These are phyloP conservation scores for Protomyctophum bolini DNA, from an alignment of 2,113 vertebrate species.

Conservation along the genomic window DNA sequence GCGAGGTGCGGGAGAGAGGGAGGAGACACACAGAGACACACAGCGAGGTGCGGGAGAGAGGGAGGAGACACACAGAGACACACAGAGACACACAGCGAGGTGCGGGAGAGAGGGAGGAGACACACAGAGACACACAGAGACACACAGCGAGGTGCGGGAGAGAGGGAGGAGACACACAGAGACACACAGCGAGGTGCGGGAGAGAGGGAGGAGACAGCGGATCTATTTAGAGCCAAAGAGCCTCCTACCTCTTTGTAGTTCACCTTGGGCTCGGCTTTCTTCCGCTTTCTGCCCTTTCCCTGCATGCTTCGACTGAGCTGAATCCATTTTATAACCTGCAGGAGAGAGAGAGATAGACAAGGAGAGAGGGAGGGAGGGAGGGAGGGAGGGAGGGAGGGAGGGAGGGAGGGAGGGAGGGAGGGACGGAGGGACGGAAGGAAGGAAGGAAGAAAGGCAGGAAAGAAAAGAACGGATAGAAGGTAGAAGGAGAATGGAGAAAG, in stretches of 20 bases:
- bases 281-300: conserved; percentile 85
- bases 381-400: conserved; percentile 1
- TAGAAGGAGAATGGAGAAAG: conserved; percentile 25
- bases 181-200: too few relatives aligned
- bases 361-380: conserved; percentile 4
- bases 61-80: conserved; percentile 2
- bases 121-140: neutral
- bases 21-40: neutral
- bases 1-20: neutral
- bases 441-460: conserved; percentile 16
- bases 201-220: neutral
- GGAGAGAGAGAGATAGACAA: conserved; percentile 48
- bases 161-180: neutral
- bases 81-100: neutral
- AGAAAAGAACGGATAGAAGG: conserved; percentile 24
- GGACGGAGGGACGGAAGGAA: neutral
- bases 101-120: neutral
- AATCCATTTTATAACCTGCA: conserved; percentile 93
- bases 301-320: conserved; percentile 77
- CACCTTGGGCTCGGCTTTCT: conserved; percentile 77
- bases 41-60: neutral
- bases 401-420: neutral
- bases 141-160: too few relatives aligned
- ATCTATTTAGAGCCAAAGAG: conserved; percentile 55
- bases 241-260: conserved; percentile 89